Conservation (phyloP, 2,113 vertebrate species). For the Acanthisitta chloris region DNA sequence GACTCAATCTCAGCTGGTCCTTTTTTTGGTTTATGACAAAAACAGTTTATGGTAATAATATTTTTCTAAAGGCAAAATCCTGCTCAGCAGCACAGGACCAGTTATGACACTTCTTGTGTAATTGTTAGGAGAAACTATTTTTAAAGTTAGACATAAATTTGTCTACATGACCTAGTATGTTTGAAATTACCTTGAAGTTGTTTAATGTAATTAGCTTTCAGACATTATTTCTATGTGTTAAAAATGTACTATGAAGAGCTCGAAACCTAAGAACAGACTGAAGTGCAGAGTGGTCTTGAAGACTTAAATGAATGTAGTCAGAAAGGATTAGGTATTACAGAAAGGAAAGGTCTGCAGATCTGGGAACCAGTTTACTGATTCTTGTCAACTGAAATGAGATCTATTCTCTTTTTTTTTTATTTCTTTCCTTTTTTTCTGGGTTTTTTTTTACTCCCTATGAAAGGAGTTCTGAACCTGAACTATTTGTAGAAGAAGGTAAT, state of each 20-base stretch:
- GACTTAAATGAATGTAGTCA: constrained; percentile 54
- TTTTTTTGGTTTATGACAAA: background rate
- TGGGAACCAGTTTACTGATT: constrained; percentile 57
- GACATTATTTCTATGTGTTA: constrained; percentile 14
- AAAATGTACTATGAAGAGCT: constrained; percentile 14
- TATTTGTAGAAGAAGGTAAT: background rate
- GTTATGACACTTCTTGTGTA: background rate
- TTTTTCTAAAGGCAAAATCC: background rate
- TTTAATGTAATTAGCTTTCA: constrained; percentile 23
- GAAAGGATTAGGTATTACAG: constrained; percentile 49
- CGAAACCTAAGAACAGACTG: constrained; percentile 47
- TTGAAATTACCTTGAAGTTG: constrained; percentile 29
- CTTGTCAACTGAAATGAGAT: constrained; percentile 51
- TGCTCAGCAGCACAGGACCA: background rate
- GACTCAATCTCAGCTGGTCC: background rate
- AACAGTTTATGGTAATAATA: background rate
- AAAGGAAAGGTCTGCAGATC: constrained; percentile 42
- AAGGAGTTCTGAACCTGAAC: background rate
- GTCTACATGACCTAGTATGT: background rate
- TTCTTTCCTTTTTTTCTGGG: fast-evolving
- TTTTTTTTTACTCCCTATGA: background rate
- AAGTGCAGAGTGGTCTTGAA: constrained; percentile 5
- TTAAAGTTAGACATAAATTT: background rate
- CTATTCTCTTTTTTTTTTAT: background rate
- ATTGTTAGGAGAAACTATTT: background rate